Percentiles rank a stretch among this genome's conserved stretches.
phyloP scores from a whole-genome alignment of 1,140 invertebrate species.

The Plodia interpunctella region DNA sequence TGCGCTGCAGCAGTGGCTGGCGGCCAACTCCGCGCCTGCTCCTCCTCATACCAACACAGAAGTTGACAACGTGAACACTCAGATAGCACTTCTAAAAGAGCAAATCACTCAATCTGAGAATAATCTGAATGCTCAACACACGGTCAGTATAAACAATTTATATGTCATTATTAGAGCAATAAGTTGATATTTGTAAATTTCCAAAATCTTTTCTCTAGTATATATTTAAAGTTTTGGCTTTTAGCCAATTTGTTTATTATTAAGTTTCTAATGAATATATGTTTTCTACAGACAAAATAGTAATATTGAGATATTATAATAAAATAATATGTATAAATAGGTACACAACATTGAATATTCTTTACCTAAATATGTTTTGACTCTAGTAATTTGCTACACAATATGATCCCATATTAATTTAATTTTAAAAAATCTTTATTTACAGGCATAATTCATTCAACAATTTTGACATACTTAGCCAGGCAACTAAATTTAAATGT shows the following conservation, averaged over 20 bases:
- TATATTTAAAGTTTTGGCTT: too few relatives aligned
- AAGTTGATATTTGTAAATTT: too few relatives aligned
- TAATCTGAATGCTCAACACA: slow-evolving; percentile 95
- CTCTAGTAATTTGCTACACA: too few relatives aligned
- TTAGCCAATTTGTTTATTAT: too few relatives aligned
- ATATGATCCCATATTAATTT: too few relatives aligned
- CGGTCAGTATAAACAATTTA: slow-evolving; percentile 74
- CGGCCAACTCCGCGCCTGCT: slow-evolving; percentile 54
- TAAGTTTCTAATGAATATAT: too few relatives aligned
- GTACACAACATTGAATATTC: too few relatives aligned
- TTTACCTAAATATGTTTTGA: too few relatives aligned
- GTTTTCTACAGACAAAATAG: too few relatives aligned
- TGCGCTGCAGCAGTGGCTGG: slow-evolving; percentile 70
- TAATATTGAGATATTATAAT: too few relatives aligned
- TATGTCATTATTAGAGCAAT: not conserved
- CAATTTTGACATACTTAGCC: not conserved
- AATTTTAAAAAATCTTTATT: not conserved
- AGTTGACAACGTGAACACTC: slow-evolving; percentile 78
- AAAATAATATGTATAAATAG: too few relatives aligned
- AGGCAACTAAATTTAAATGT: not conserved
- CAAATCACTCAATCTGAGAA: slow-evolving; percentile 96
- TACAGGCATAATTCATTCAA: not conserved
- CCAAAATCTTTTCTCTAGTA: too few relatives aligned
- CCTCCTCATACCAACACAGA: slow-evolving; percentile 52
- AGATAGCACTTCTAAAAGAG: slow-evolving; percentile 90